These are phyloP conservation scores for Tribolium castaneum DNA, from an alignment of 1,140 invertebrate genomes.

Conservation along the genomic window DNA sequence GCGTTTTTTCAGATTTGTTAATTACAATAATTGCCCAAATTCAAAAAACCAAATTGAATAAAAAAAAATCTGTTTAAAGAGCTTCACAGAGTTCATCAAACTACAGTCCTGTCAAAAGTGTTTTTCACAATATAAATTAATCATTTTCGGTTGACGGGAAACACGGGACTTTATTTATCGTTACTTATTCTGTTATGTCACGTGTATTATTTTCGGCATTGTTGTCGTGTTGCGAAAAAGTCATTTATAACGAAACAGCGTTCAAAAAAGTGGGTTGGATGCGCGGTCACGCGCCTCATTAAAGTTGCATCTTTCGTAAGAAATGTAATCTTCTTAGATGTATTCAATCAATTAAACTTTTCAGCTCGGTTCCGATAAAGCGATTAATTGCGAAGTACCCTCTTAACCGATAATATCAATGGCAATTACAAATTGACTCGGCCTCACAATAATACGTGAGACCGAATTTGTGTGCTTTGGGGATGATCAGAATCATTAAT, in stretches of 20 bases:
- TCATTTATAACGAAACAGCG: too few relatives aligned
- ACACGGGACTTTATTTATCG: neutral
- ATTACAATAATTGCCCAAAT: too few relatives aligned
- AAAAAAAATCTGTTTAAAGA: too few relatives aligned
- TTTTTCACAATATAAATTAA: neutral
- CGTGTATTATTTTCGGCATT: neutral
- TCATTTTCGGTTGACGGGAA: neutral
- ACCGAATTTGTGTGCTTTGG: constrained; percentile 24
- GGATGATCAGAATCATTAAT: constrained; percentile 26
- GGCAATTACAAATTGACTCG: constrained; percentile 32
- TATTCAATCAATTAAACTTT: neutral
- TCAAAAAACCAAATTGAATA: too few relatives aligned
- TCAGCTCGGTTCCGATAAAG: constrained; percentile 6
- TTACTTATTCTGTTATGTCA: neutral
- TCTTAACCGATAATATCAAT: constrained; percentile 23
- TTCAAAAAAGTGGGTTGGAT: neutral
- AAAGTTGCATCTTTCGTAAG: neutral
- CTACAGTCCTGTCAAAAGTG: neutral
- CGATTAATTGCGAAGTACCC: constrained; percentile 1
- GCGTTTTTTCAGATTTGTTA: too few relatives aligned
- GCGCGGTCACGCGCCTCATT: neutral
- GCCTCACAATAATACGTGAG: constrained; percentile 14
- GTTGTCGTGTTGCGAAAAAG: neutral
- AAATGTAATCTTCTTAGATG: neutral
- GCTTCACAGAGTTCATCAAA: neutral